Conservation (phyloP, 1,140 invertebrate species). For the Homalodisca vitripennis region DNA sequence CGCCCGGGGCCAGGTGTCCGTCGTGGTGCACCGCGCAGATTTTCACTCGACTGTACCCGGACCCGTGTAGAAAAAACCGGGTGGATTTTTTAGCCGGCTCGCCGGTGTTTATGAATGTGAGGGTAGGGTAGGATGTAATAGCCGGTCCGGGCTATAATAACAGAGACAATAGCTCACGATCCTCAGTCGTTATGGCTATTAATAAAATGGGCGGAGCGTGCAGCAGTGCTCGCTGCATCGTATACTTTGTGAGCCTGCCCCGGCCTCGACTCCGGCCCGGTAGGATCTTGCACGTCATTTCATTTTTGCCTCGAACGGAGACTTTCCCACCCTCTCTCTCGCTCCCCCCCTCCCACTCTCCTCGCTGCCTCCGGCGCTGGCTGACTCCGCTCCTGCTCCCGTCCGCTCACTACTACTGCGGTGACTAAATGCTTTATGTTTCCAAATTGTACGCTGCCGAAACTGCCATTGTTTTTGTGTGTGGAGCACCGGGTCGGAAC, state of each 20-base stretch:
- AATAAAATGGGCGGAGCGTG: constrained; percentile 16
- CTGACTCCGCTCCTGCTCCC: too few relatives aligned
- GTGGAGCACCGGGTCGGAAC: background rate
- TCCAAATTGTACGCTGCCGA: background rate
- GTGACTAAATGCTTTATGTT: background rate
- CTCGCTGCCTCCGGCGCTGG: background rate
- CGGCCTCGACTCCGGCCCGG: background rate
- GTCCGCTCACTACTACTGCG: background rate
- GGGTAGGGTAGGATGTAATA: background rate
- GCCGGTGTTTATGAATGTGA: too few relatives aligned
- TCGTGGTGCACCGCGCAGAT: background rate
- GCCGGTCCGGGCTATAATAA: constrained; percentile 7
- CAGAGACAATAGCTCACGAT: constrained; percentile 24
- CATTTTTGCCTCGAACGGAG: background rate
- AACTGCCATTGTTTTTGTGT: constrained; percentile 12
- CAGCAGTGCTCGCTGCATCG: too few relatives aligned
- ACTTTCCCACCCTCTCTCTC: background rate
- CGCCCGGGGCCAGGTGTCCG: constrained; percentile 8
- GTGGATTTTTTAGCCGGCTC: too few relatives aligned
- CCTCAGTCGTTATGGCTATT: background rate
- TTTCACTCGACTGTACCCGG: background rate
- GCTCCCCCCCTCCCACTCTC: background rate
- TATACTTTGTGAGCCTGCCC: too few relatives aligned
- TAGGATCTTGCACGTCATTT: constrained; percentile 3
- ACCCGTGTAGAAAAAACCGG: background rate